Evolutionary conservation across 2,797 vertebrate genomes (phyloP).

Genomic region (Sebastes iracundus): DNA sequence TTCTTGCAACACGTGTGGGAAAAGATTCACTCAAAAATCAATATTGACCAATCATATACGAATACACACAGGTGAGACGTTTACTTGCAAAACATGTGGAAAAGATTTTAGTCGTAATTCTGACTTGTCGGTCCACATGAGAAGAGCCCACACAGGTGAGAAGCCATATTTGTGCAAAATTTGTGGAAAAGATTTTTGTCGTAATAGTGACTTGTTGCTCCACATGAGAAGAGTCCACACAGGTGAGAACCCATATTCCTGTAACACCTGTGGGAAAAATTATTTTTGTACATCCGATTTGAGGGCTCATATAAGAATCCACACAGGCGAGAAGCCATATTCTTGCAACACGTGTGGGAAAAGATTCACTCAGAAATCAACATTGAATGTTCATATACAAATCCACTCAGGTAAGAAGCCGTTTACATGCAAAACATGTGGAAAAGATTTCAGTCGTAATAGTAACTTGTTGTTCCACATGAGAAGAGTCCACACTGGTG

Average conservation of each 20-base stretch:
- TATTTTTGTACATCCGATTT: not conserved
- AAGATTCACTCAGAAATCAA: too few species aligned
- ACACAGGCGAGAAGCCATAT: not conserved
- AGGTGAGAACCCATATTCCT: not conserved
- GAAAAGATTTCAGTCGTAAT: too few species aligned
- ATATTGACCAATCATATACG: not conserved
- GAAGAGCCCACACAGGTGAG: constrained; percentile 1
- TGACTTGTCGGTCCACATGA: too few species aligned
- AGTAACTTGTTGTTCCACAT: too few species aligned
- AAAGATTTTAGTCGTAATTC: too few species aligned
- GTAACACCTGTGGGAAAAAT: not conserved
- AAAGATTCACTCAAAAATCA: not conserved
- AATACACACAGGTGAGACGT: not conserved
- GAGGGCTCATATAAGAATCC: not conserved
- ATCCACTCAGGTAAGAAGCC: not conserved
- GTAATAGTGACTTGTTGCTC: too few species aligned
- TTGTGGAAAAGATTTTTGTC: too few species aligned
- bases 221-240: not conserved
- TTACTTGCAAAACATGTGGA: too few species aligned
- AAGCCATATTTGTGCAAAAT: not conserved
- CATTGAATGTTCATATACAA: not conserved
- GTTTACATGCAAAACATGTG: too few species aligned
- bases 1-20: not conserved
- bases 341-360: too few species aligned
- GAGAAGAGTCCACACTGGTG: not conserved